Percentiles rank a stretch among this genome's conserved stretches.
Conservation (phyloP, 1,140 invertebrate species). For the Papilio helenus region DNA sequence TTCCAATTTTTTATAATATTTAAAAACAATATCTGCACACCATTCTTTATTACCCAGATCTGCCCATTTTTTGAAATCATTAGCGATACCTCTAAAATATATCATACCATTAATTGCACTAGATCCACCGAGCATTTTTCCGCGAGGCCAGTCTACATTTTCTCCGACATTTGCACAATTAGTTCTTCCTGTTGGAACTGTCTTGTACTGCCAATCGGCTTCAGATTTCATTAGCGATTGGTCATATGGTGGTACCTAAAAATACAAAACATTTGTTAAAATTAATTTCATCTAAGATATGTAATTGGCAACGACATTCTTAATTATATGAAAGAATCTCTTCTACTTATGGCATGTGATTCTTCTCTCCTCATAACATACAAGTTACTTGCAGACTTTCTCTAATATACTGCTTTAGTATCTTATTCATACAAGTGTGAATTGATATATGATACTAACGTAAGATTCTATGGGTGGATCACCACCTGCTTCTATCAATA, state of each 20-base stretch:
- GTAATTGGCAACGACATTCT: no score
- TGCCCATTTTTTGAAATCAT: slow-evolving; percentile 86
- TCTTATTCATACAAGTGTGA: no score
- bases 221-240: slow-evolving; percentile 64
- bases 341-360: no score
- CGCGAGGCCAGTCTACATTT: slow-evolving; percentile 83
- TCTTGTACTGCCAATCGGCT: slow-evolving; percentile 86
- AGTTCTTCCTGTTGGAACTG: slow-evolving; percentile 35
- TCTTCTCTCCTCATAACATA: no score
- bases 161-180: slow-evolving; percentile 2
- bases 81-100: slow-evolving; percentile 87
- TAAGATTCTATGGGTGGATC: slow-evolving; percentile 54
- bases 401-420: no score
- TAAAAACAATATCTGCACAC: slow-evolving; percentile 80
- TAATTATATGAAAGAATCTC: no score
- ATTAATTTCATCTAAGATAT: no score
- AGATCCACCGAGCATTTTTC: slow-evolving; percentile 89
- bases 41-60: slow-evolving; percentile 84
- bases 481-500: slow-evolving; percentile 85
- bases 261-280: background rate
- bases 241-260: slow-evolving; percentile 79
- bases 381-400: no score
- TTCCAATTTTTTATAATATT: slow-evolving; percentile 58
- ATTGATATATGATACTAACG: slow-evolving; percentile 30
- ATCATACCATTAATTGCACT: slow-evolving; percentile 91